Evolutionary conservation across 2,888 invertebrate species (phyloP).

Genomic region (Choreutis nemorana): DNA sequence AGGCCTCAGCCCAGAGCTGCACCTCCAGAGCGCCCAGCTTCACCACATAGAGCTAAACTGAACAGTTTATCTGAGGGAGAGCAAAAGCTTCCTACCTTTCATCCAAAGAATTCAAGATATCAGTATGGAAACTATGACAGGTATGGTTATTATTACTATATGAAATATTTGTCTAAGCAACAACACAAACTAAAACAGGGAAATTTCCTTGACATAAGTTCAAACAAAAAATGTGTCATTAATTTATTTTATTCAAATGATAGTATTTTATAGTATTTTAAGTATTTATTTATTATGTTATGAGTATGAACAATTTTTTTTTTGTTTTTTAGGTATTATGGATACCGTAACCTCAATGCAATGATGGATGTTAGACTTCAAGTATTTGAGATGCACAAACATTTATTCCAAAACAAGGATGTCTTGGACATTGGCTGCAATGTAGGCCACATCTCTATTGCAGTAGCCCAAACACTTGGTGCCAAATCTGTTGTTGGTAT

Average conservation of each 20-base stretch:
- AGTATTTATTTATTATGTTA: not conserved
- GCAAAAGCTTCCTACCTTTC: slow-evolving; percentile 70
- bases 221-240: no score
- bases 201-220: no score
- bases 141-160: slow-evolving; percentile 22
- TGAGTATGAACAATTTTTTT: slow-evolving; percentile 5
- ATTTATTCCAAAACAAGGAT: slow-evolving; percentile 88
- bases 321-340: slow-evolving; percentile 79
- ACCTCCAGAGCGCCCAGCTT: slow-evolving; percentile 53
- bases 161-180: no score
- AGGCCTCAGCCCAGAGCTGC: slow-evolving; percentile 37
- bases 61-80: slow-evolving; percentile 41
- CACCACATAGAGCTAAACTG: slow-evolving; percentile 42
- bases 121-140: slow-evolving; percentile 97
- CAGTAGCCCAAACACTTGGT: slow-evolving; percentile 84
- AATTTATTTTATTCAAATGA: slow-evolving; percentile 1
- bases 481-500: slow-evolving; percentile 90
- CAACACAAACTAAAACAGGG: no score
- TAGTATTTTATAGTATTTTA: not conserved
- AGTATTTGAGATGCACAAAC: slow-evolving; percentile 78
- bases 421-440: slow-evolving; percentile 98
- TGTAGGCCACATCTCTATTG: slow-evolving; percentile 92
- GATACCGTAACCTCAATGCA: slow-evolving; percentile 86
- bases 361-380: slow-evolving; percentile 85
- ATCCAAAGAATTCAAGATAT: slow-evolving; percentile 80